Base-by-base conservation (phyloP, 2,888 invertebrate species). In the Meganola albula region DNA sequence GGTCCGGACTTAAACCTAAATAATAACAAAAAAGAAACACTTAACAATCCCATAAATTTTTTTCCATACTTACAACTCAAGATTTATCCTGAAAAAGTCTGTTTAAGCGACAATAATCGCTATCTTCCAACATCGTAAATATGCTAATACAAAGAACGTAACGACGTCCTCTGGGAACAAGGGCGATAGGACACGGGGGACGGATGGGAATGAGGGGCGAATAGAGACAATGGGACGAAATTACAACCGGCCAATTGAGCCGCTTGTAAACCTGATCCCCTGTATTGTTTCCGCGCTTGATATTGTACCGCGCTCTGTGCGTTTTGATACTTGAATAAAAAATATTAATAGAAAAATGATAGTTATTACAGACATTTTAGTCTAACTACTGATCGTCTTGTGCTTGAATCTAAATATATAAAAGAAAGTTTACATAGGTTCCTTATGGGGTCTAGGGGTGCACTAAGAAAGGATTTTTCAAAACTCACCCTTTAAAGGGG, bases 201-300 rank as follows among this genome's bases (percentile, higher is more conserved):
- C 57, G 34, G 48, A 40, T 58, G 61, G 50, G 56, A 61, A 50
- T 50, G 48, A 65, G 69, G 74, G 65, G 55, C 58, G 63, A 58
- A 63, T 64, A 70, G 63, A 82, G 78, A 85, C 85, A 85, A 85
- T 85, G 53, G 74, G 67, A 67, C 73, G 65, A 78, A 83, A 83
- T 84, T 79, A 83, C 80, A 66, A 63, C 77, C 79, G 83, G 79
- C 80, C 85, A 85, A 85, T 86, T 85, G 84, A 77, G 74, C 68
- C 58, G 74, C 74, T 76, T 74, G 74, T 73, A 66, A 70, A 74
- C 74, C 72, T 80, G 80, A 80, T 83, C 79, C 74, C 62, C 75
- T 73, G 76, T 71, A 83, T 83, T 84, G 84, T 84, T 82, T 80
- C 83, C 82, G 75, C 73, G 77, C 66, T 70, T 68, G 58, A 63